phyloP scores from a whole-genome alignment of 2,797 vertebrate genomes.

The Apogon talboti region DNA sequence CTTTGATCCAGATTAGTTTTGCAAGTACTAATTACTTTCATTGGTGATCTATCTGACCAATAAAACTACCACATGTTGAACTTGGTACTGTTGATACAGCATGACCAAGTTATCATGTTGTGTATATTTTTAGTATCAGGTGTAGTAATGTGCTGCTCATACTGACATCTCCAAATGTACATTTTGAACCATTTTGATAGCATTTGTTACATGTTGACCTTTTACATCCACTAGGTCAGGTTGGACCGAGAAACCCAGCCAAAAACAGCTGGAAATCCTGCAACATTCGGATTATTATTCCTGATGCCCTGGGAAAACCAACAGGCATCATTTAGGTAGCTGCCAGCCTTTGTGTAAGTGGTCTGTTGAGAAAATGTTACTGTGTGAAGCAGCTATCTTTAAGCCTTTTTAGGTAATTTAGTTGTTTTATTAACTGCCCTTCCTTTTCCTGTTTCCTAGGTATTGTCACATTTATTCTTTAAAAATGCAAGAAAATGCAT shows the following conservation, averaged over 20 bases:
- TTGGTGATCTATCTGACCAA: no score
- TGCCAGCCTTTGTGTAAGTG: slow-evolving; percentile 31
- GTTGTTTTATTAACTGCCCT: slow-evolving; percentile 36
- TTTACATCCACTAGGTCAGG: slow-evolving; percentile 33
- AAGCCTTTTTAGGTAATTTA: slow-evolving; percentile 49
- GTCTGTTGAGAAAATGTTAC: slow-evolving; percentile 46
- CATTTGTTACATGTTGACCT: slow-evolving; percentile 30
- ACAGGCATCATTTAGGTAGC: slow-evolving; percentile 16
- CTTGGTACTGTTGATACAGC: no score
- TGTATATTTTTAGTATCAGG: no score
- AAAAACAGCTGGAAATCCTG: slow-evolving; percentile 42
- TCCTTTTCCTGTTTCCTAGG: slow-evolving; percentile 34
- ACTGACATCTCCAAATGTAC: no score
- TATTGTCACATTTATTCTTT: slow-evolving; percentile 44
- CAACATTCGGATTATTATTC: slow-evolving; percentile 33
- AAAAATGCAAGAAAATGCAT: slow-evolving; percentile 52
- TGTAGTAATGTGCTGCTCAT: no score
- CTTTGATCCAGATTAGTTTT: no score
- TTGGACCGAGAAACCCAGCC: slow-evolving; percentile 28
- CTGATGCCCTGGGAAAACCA: slow-evolving; percentile 13
- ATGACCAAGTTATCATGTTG: no score
- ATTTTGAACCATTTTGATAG: slow-evolving; percentile 1
- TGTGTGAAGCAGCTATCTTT: slow-evolving; percentile 16
- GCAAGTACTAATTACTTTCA: no score
- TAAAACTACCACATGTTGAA: no score